Conservation (phyloP, 92 coral and sea anemone species). For the Epizoanthus ramosus region DNA sequence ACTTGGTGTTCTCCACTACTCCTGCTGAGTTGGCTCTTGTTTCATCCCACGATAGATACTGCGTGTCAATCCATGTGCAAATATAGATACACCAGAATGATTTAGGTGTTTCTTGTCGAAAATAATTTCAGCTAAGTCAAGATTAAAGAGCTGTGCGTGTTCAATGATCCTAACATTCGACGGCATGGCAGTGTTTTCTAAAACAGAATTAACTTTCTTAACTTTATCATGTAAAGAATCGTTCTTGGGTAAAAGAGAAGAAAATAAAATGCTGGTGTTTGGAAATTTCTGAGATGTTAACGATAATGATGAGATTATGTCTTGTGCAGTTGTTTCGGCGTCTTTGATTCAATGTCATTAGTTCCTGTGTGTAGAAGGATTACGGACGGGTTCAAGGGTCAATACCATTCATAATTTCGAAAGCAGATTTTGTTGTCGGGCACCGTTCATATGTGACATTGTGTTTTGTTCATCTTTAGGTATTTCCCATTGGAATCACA, state of each 20-base stretch:
- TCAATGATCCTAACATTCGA: background rate
- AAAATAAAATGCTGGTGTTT: slow-evolving; percentile 11
- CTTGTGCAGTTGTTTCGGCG: no score
- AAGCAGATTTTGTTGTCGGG: slow-evolving; percentile 1
- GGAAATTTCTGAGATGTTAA: slow-evolving; percentile 19
- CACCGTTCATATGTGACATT: background rate
- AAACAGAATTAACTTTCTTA: background rate
- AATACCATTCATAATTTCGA: no score
- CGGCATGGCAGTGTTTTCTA: background rate
- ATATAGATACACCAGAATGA: slow-evolving; percentile 18
- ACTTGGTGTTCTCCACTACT: no score
- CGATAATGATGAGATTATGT: background rate
- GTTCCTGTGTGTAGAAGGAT: background rate
- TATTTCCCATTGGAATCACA: slow-evolving; percentile 13
- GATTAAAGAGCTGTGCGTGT: slow-evolving; percentile 3
- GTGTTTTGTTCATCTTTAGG: slow-evolving; percentile 11
- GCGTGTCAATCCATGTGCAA: slow-evolving; percentile 17
- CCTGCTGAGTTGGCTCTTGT: no score
- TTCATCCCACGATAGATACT: slow-evolving; percentile 10
- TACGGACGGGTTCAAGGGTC: background rate
- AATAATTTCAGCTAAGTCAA: background rate
- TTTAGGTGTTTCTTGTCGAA: slow-evolving; percentile 20
- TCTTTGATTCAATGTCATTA: slow-evolving; percentile 27
- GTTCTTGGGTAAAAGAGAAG: slow-evolving; percentile 3
- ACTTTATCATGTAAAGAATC: background rate